Evolutionary conservation across 2,797 vertebrate species (phyloP).

Genomic region (Gymnoscopelus braueri): DNA sequence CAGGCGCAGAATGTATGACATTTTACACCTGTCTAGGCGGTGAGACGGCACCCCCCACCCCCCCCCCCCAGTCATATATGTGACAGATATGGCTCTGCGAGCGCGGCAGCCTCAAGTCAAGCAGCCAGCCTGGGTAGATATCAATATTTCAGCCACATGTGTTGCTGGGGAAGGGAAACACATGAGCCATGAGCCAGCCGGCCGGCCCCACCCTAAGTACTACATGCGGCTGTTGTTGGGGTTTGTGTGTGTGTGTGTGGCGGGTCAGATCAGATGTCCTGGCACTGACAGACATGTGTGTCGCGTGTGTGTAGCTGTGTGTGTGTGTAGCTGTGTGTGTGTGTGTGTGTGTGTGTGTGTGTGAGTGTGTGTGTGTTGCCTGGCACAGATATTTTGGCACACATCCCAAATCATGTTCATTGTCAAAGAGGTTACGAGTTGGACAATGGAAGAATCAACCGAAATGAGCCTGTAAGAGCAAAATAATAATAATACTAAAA

Average conservation of each 20-base stretch:
- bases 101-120: background rate
- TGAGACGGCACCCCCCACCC: background rate
- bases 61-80: background rate
- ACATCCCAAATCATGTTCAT: background rate
- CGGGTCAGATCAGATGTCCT: constrained; percentile 55
- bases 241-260: no score
- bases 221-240: background rate
- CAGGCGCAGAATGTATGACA: background rate
- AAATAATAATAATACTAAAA: background rate
- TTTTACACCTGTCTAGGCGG: background rate
- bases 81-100: constrained; percentile 25
- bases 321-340: background rate
- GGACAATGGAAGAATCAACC: background rate
- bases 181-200: no score
- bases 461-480: background rate
- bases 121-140: background rate
- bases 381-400: background rate
- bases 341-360: no score
- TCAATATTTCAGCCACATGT: constrained; percentile 56
- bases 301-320: background rate
- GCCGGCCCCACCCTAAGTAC: constrained; percentile 29
- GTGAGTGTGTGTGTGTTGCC: background rate
- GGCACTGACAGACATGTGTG: constrained; percentile 32
- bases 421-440: background rate
- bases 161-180: constrained; percentile 27